Conservation (phyloP, 2,888 invertebrate genomes). For the Calameuta pallipes region DNA sequence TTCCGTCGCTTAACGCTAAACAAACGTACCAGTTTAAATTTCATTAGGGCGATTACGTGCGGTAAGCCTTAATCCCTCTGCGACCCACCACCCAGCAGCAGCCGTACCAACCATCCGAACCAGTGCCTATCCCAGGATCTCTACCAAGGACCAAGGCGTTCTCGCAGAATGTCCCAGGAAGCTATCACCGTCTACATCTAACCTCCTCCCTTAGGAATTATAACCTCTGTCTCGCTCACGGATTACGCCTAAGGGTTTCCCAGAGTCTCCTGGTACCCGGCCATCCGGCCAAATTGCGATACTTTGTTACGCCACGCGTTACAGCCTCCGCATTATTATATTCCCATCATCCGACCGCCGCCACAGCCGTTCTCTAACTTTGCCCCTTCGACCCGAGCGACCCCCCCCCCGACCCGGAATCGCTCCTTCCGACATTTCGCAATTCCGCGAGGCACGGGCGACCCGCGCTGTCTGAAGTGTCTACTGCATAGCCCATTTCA, state of each 20-base stretch:
- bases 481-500: background rate
- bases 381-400: background rate
- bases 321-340: background rate
- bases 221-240: background rate
- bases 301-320: background rate
- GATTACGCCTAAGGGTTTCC: background rate
- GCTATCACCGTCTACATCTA: background rate
- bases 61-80: constrained; percentile 17
- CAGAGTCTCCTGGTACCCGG: background rate
- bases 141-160: too few relatives aligned
- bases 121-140: too few relatives aligned
- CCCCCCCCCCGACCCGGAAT: background rate
- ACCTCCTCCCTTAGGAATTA: background rate
- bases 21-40: constrained; percentile 37
- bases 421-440: background rate
- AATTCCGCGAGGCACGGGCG: background rate
- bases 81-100: too few relatives aligned
- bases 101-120: too few relatives aligned
- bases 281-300: background rate
- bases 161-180: background rate
- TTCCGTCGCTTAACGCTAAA: too few relatives aligned
- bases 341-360: background rate
- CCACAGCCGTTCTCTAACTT: background rate
- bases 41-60: constrained; percentile 45
- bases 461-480: background rate